Evolutionary conservation across 2,797 vertebrate species (phyloP), one percentile per base, ranked within the genome.

Genomic region (Aldrovandia affinis): DNA sequence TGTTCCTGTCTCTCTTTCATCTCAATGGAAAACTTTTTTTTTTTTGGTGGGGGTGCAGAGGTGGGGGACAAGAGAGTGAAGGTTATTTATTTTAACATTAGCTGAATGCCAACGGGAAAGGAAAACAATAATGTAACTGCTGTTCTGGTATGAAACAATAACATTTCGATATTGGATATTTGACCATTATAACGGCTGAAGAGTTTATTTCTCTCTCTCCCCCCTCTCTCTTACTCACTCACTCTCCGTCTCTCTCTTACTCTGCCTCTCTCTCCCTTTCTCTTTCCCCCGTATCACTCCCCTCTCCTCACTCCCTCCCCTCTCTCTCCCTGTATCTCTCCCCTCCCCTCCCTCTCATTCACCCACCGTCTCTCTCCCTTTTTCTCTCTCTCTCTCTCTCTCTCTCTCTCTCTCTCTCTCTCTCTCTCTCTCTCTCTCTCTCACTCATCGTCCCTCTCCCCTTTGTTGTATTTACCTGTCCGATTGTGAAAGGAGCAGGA

Each of bases 31-130:
- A 87, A 83, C 83, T 28, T 42, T 55, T 52, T 47, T 1, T 28
- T 39, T 44, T 75, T 42, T 10, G 65, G 0, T 1, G 2, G 65
- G 65, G 65, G 2, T 12, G 3, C 10, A 15, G 36, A 39, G 70
- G 70, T 9, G 20, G 70, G 65, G 65, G 7, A 33, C 28, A 2
- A 52, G n/a, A 86, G 86, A 55, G 81, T 83, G 77, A 73, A 88
- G 85, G 81, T 84, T 91, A 87, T 89, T 91, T 90, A 86, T 87
- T 91, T 89, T 88, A 89, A 86, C 82, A 85, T 88, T 86, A 86
- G 65, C 33, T 39, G 15, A 84, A 80, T 80, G 70, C 80, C 81
- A 0, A 86, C 39, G 83, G 75, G 68, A 85, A 83, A 55, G 28
- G 84, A 81, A 88, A 85, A 83, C 80, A 86, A 83, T 80, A 79